Evolutionary conservation across 2,113 vertebrate genomes (phyloP), one percentile per base, ranked within the genome.

Genomic region (Origma solitaria): DNA sequence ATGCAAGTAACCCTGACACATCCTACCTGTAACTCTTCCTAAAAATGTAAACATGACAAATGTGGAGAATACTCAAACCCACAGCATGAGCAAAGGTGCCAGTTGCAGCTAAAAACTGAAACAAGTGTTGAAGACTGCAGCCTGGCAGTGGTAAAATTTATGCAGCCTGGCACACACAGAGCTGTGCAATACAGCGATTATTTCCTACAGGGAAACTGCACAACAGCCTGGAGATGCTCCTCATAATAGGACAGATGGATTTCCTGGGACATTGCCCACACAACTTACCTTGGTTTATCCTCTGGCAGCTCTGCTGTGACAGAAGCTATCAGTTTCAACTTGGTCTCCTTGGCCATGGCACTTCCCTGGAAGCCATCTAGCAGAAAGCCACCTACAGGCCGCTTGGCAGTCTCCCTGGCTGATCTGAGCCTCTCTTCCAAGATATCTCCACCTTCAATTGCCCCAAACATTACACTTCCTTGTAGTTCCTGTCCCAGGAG

Each of bases 311-410:
- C 99, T 25, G 98, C 97, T 88, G 97, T 98, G 94, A 99, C 98
- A 15, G 98, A 98, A 9, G 97, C 95, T 82, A 99, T 98, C 96
- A 99, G 97, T 88, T 98, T 96, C 92, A 97, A 97, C 88, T 98
- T 99, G 78, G 98, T 97, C 68, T 98, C 96, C 90, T 92, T 97
- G 61, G 97, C 97, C 97, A 98, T 96, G 64, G 97, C 92, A 80
- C 81, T 75, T 23, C 98, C 98, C 84, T 99, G 99, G 94, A 99
- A 98, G 75, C 99, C 98, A 54, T 99, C 99, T 96, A 99, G 97
- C 50, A 99, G 98, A 96, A 99, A 99, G 85, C 99, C 99, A 25
- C 98, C 98, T n/a, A 99, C 99, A 0, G 99, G 98, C 69, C 99
- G 97, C 97, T 99, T 99, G 82, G 98, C 98, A 9, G 99, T 99